Conservation (phyloP, 2,888 invertebrate species). For the Lottia scabra region DNA sequence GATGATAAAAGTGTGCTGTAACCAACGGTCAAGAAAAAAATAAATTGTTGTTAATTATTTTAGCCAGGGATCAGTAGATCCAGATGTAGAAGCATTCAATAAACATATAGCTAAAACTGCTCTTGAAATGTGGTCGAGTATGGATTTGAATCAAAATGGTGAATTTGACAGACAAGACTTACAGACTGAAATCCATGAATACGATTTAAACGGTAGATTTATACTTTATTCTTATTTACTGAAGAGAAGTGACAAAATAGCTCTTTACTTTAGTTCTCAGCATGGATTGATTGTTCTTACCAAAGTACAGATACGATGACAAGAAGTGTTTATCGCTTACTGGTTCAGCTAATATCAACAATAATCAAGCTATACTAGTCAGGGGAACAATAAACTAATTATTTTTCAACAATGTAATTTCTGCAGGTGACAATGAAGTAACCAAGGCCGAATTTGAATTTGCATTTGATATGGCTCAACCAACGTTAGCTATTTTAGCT, state of each 20-base stretch:
- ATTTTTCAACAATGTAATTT: too few species aligned
- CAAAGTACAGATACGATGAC: too few species aligned
- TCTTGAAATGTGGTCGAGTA: neutral
- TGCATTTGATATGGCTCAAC: conserved; percentile 11
- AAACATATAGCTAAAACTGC: conserved; percentile 5
- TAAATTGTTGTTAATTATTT: too few species aligned
- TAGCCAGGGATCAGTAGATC: neutral
- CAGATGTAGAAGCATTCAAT: conserved; percentile 1
- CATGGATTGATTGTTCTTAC: neutral
- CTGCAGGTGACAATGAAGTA: conserved; percentile 13
- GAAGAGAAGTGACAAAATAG: too few species aligned
- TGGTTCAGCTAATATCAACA: too few species aligned
- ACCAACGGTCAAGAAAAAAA: too few species aligned
- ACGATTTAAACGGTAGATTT: conserved; percentile 11
- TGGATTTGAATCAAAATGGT: conserved; percentile 16
- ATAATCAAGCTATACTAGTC: too few species aligned
- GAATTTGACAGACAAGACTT: conserved; percentile 9
- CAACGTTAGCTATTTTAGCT: conserved; percentile 6
- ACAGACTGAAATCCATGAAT: conserved; percentile 2
- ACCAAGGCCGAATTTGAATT: conserved; percentile 10
- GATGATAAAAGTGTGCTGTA: too few species aligned
- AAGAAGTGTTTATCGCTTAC: too few species aligned
- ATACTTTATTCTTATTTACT: neutral
- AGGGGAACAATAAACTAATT: too few species aligned
- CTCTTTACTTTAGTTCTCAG: neutral